Evolutionary conservation across 2,113 vertebrate species (phyloP), one percentile per base, ranked within the genome.

Genomic region (Callithrix jacchus): DNA sequence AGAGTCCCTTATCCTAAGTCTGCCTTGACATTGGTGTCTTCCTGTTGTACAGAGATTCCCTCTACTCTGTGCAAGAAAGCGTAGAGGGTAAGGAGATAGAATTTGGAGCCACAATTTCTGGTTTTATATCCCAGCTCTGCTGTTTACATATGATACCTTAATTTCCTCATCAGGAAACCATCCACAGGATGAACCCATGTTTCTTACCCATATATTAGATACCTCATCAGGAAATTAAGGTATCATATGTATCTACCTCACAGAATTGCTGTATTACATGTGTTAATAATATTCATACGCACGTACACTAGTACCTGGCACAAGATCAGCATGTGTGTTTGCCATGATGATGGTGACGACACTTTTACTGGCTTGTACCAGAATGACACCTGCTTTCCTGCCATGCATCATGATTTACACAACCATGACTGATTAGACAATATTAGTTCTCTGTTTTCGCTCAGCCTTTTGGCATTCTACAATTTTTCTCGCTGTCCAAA

Each of bases 51-150:
- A 85, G 5, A 52, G 83, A 47, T 32, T 37, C 40, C 84, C 40
- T 49, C 32, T 66, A 2, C 6, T 70, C 47, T 58, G 12, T 81
- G 42, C 9, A 21, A 56, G 56, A 16, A 1, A 13, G 70, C 35
- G 1, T 5, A 21, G 40, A 9, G 0, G 32, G 6, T 17, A 20
- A 6, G 18, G 40, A 58, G 23, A 0, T 5, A n/a, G 54, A 25
- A 18, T 12, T 54, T 45, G 11, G 52, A 35, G 70, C 49, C 61
- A 3, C 2, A 0, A 30, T 6, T 27, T 30, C 1, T 68, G 37
- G 56, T 11, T 42, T 16, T 4, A 3, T 6, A 4, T 42, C 76
- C 64, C 64, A 42, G 58, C 21, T 70, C 17, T 27, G 42, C 83
- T 56, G 0, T 52, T 40, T 13, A 2, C 9, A 0, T 5, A 2